A percentile compares a stretch with the other conserved stretches of the same genome.
phyloP scores from a whole-genome alignment of 2,797 vertebrate genomes.

The Pteropus rufus region DNA sequence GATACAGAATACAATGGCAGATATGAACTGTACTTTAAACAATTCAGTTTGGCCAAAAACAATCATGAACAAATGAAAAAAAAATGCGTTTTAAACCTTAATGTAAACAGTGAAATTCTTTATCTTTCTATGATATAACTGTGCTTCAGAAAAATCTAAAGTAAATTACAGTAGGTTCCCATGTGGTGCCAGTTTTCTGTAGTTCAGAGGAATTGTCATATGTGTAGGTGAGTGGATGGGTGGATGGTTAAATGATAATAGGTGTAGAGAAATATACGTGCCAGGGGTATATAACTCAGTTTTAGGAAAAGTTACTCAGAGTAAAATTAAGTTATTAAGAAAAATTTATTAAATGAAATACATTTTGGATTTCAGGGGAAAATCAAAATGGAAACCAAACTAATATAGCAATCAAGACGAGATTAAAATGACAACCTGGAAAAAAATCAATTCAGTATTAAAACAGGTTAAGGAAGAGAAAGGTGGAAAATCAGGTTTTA shows the following conservation, averaged over 20 bases:
- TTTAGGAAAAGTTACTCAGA: neutral
- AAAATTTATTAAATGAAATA: neutral
- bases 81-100: neutral
- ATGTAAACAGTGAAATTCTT: neutral
- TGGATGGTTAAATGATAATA: no score
- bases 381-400: neutral
- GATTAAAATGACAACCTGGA: neutral
- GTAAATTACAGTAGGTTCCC: neutral
- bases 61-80: neutral
- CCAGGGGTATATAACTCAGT: neutral
- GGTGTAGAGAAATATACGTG: neutral
- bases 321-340: neutral
- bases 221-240: neutral
- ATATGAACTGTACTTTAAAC: neutral
- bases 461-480: neutral
- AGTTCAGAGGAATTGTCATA: neutral
- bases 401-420: neutral
- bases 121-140: neutral
- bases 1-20: neutral
- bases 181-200: neutral
- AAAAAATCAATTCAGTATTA: neutral
- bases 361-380: conserved; percentile 2
- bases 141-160: neutral
- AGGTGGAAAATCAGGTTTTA: neutral
- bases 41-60: neutral